Conservation (phyloP, 2,797 vertebrate genomes). For the Xerus rutilus region DNA sequence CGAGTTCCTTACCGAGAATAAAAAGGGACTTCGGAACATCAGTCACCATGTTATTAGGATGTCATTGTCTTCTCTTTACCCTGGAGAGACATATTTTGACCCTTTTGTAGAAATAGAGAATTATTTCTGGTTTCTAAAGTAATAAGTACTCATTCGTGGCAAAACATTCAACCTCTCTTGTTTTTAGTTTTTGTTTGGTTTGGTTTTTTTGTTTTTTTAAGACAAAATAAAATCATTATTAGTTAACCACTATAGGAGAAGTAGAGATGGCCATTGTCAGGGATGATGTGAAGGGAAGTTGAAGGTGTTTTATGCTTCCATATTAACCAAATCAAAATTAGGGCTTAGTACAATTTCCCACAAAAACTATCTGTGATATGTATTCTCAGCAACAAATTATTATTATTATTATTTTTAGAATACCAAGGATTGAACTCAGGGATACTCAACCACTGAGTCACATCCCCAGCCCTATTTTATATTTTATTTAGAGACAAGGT, state of each 20-base stretch:
- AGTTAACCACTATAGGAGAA: not conserved
- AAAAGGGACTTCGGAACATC: not conserved
- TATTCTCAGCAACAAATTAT: not conserved
- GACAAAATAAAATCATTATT: not conserved
- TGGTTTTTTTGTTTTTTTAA: not conserved
- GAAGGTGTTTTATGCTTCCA: not conserved
- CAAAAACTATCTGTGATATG: not conserved
- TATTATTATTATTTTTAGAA: no score
- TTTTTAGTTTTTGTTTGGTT: not conserved
- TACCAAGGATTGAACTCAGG: no score
- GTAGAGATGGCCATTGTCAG: not conserved
- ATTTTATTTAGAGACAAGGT: no score
- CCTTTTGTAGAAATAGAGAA: conserved; percentile 61
- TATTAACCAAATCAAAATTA: not conserved
- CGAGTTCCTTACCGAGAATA: not conserved
- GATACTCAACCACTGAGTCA: no score
- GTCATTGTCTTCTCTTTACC: conserved; percentile 23
- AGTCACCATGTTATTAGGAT: not conserved
- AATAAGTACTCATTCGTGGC: not conserved
- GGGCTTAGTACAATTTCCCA: not conserved
- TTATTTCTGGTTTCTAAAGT: conserved; percentile 65
- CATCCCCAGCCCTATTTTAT: no score
- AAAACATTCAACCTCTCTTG: not conserved
- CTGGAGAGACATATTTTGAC: conserved; percentile 28
- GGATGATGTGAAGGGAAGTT: not conserved